Evolutionary conservation across 2,113 vertebrate species (phyloP).

Genomic region (Hemichromis elongatus): DNA sequence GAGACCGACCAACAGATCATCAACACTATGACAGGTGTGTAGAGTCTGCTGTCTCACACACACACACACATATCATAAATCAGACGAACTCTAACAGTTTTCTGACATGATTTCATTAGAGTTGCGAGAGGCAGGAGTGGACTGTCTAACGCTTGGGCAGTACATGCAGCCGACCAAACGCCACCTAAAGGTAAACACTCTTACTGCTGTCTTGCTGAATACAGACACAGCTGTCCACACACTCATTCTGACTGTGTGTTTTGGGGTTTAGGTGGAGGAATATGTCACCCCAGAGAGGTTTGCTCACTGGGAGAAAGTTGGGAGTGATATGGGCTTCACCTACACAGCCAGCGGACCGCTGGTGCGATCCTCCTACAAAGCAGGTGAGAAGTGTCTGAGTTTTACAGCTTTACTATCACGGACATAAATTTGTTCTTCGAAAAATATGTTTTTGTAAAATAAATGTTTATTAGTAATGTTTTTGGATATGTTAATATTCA

Average conservation of each 20-base stretch:
- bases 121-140: slow-evolving; percentile 83
- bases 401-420: background rate
- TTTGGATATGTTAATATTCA: background rate
- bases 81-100: background rate
- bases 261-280: slow-evolving; percentile 84
- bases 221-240: no score
- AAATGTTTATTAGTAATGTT: background rate
- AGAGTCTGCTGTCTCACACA: background rate
- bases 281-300: slow-evolving; percentile 93
- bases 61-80: background rate
- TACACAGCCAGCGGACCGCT: slow-evolving; percentile 96
- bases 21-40: slow-evolving; percentile 80
- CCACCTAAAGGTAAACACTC: slow-evolving; percentile 82
- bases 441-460: background rate
- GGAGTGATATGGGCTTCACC: slow-evolving; percentile 88
- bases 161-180: slow-evolving; percentile 99
- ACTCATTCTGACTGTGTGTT: background rate
- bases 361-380: slow-evolving; percentile 98
- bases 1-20: slow-evolving; percentile 85
- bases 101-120: slow-evolving; percentile 67
- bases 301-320: slow-evolving; percentile 91
- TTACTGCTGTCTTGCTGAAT: background rate
- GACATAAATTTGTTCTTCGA: background rate
- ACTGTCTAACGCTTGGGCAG: slow-evolving; percentile 94
- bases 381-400: slow-evolving; percentile 74